phyloP scores from a whole-genome alignment of 1,140 invertebrate species.

The Brachionus paranguensis region DNA sequence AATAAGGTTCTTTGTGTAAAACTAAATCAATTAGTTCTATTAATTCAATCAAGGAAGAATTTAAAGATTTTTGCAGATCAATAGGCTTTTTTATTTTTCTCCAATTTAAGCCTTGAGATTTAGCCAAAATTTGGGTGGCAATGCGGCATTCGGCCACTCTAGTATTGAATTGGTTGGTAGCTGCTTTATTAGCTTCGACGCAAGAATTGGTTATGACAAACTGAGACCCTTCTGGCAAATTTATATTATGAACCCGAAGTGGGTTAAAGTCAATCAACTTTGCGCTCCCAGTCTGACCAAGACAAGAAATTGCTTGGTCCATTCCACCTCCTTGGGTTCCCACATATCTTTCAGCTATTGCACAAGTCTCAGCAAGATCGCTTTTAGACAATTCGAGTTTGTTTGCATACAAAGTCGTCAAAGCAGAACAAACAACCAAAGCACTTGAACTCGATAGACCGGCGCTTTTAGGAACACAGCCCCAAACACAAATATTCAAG shows the following conservation, averaged over 20 bases:
- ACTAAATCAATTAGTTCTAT: slow-evolving; percentile 61
- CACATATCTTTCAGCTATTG: slow-evolving; percentile 79
- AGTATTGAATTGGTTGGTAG: slow-evolving; percentile 78
- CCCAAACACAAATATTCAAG: slow-evolving; percentile 8
- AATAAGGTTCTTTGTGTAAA: slow-evolving; percentile 68
- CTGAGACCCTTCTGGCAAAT: slow-evolving; percentile 69
- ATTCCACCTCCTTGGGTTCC: slow-evolving; percentile 91
- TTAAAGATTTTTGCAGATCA: slow-evolving; percentile 66
- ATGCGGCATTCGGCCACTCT: slow-evolving; percentile 88
- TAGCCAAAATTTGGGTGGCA: slow-evolving; percentile 64
- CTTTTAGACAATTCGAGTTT: slow-evolving; percentile 55
- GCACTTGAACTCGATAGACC: slow-evolving; percentile 95
- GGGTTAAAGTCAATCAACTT: slow-evolving; percentile 87
- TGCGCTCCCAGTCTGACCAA: slow-evolving; percentile 70
- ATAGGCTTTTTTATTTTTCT: slow-evolving; percentile 60
- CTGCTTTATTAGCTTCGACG: slow-evolving; percentile 84
- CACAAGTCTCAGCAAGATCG: slow-evolving; percentile 76
- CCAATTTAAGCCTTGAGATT: slow-evolving; percentile 63
- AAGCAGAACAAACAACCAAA: slow-evolving; percentile 80
- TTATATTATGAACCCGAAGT: slow-evolving; percentile 68
- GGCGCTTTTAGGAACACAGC: slow-evolving; percentile 59
- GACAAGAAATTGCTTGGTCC: slow-evolving; percentile 96
- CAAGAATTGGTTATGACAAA: slow-evolving; percentile 91
- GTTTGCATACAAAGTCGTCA: slow-evolving; percentile 73
- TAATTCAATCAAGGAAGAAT: slow-evolving; percentile 65